phyloP scores from a whole-genome alignment of 2,888 invertebrate genomes.

The Drosophila vallismaia region DNA sequence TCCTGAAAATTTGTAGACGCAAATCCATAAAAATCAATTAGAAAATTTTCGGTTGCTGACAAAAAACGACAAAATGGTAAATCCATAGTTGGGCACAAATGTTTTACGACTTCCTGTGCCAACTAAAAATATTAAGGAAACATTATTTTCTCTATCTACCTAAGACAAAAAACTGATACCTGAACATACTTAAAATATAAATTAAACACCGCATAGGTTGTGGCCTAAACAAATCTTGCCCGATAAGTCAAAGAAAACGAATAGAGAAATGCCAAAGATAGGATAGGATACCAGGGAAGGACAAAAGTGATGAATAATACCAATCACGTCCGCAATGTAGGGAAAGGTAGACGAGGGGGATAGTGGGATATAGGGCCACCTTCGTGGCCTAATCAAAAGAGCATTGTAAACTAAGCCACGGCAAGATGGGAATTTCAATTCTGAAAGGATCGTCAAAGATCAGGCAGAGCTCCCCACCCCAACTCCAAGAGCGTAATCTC shows the following conservation, averaged over 20 bases:
- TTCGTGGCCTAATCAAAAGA: slow-evolving; percentile 69
- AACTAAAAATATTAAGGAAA: slow-evolving; percentile 62
- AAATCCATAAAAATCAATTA: slow-evolving; percentile 70
- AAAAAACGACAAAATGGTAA: not conserved
- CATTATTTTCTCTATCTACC: slow-evolving; percentile 57
- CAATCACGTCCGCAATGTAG: slow-evolving; percentile 72
- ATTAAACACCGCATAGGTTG: slow-evolving; percentile 58
- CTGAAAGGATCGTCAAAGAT: slow-evolving; percentile 63
- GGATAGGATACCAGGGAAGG: slow-evolving; percentile 43
- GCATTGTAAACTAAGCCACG: slow-evolving; percentile 74
- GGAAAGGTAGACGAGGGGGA: not conserved
- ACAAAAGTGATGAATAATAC: slow-evolving; percentile 79
- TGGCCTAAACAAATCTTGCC: slow-evolving; percentile 70
- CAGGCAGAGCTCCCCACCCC: slow-evolving; percentile 35
- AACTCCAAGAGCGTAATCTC: slow-evolving; percentile 73
- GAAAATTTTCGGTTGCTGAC: slow-evolving; percentile 36
- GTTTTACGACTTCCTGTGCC: slow-evolving; percentile 53
- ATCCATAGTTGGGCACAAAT: slow-evolving; percentile 19
- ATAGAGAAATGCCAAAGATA: slow-evolving; percentile 43
- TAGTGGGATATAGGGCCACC: slow-evolving; percentile 32
- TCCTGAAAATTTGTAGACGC: slow-evolving; percentile 54
- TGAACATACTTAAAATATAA: slow-evolving; percentile 75
- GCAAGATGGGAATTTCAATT: slow-evolving; percentile 55
- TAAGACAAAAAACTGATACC: slow-evolving; percentile 42
- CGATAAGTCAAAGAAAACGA: slow-evolving; percentile 55